Base-by-base conservation (phyloP, 2,797 vertebrate genomes). In the Phrynocephalus forsythii region DNA sequence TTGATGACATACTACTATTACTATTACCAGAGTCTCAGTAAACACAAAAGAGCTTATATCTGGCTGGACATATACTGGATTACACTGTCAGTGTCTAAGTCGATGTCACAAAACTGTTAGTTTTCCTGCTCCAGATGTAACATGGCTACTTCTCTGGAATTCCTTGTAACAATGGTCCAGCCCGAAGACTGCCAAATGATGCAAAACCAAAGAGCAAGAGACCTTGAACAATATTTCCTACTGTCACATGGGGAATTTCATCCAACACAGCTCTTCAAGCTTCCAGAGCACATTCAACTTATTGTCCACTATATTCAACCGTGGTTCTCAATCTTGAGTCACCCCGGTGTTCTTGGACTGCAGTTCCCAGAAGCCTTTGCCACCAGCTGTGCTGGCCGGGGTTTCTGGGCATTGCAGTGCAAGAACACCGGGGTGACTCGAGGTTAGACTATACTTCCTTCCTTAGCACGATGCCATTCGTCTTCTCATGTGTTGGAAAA, bases 61-160 rank as follows among this genome's bases (percentile, higher is more conserved):
- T 83, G 22, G 24, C 9, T 76, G 24, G 44, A 6, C 24, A 50
- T 16, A 48, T 50, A 50, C 10, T 50, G 9, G 24, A 28, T 77
- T 50, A 48, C 38, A 78, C 26, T 28, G 48, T 26, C 50, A 78
- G 71, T 26, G 16, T 33, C 28, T 33, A 83, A 78, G 33, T 33
- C 38, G 28, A 71, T 79, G 20, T 8, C 16, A 78, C 30, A 26
- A 82, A 30, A 87, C 52, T 83, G 1, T 15, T 66, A 2, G 0
- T n/a, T 80, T 30, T 82, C 38, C 79, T 87, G 71, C 86, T 82
- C 30, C 3, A 50, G 44, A 52, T 76, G 60, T 76, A 75, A 75
- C 56, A 63, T 15, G 6, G 71, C 30, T 48, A n/a, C 2, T 78
- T 18, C 30, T 86, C 48, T 56, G 50, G 26, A 13, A 50, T 24